Base-by-base conservation (phyloP, 2,888 invertebrate species). In the Hydroisotoma schaefferi region DNA sequence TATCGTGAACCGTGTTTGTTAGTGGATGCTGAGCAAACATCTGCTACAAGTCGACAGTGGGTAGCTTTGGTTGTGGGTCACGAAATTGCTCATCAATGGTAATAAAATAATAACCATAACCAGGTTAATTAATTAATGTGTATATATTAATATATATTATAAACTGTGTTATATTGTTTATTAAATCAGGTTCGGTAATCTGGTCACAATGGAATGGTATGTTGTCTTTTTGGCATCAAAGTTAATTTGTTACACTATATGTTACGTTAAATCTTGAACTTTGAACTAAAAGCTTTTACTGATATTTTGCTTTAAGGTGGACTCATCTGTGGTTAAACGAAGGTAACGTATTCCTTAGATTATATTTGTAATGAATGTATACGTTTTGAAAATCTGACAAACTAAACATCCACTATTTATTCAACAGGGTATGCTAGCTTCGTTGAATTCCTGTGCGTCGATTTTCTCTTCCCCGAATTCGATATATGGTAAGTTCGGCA, bases 161-260 rank as follows among this genome's bases (percentile, higher is more conserved):
- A 6, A 43, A 46, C 28, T 23, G 28, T 8, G 26, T 2, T 97
- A 98, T 77, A 79, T 95, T 52, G 95, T 95, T 3, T 97, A 98
- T 78, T 94, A 95, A 77, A n/a, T n/a, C n/a, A 98, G 98, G 97
- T 98, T 98, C 78, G 98, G 97, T 6, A 95, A 97, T 77, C 82
- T 97, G 47, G 95, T 95, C 1, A 97, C 97, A 25, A 95, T 97
- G 94, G 92, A 94, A 77, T 94, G 94, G 94, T 95, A 25, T 20
- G 20, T 12, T 26, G 20, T 40, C n/a, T 44, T 46, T n/a, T n/a
- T n/a, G n/a, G n/a, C n/a, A n/a, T n/a, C n/a, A n/a, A n/a, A n/a
- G n/a, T n/a, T n/a, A n/a, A n/a, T n/a, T n/a, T n/a, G n/a, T n/a
- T n/a, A n/a, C n/a, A n/a, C n/a, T n/a, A n/a, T n/a, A n/a, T n/a